A percentile compares a stretch with the other conserved stretches of the same genome.
Conservation (phyloP, 1,140 invertebrate genomes). For the Drosophila gunungcola region DNA sequence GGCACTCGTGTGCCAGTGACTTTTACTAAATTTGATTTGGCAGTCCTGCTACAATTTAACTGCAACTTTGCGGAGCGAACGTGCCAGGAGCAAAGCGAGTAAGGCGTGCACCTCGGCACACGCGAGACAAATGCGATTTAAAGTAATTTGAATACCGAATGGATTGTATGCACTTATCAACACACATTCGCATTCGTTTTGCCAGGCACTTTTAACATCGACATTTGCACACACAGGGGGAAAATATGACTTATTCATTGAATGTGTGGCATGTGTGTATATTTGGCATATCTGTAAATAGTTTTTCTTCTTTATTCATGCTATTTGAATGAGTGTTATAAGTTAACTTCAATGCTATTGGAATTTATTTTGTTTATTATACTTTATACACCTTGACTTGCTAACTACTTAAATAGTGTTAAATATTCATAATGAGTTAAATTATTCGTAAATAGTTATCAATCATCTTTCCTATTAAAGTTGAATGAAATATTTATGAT, state of each 20-base stretch:
- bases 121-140: conserved; percentile 80
- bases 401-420: too few species aligned
- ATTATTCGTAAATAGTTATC: too few species aligned
- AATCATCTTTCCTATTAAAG: too few species aligned
- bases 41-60: conserved; percentile 53
- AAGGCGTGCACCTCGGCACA: conserved; percentile 43
- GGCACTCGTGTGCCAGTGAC: conserved; percentile 32
- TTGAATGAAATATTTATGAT: too few species aligned
- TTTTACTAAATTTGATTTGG: conserved; percentile 78
- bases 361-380: neutral
- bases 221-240: conserved; percentile 10
- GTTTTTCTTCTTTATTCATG: neutral
- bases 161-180: conserved; percentile 78
- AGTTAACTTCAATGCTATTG: neutral
- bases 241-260: conserved; percentile 20
- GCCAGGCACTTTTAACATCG: conserved; percentile 6
- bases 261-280: neutral
- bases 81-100: conserved; percentile 30
- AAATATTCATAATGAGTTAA: too few species aligned
- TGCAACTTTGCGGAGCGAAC: conserved; percentile 57
- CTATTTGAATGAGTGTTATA: too few species aligned
- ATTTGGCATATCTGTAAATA: neutral
- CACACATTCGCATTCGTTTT: conserved; percentile 41
- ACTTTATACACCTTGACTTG: too few species aligned
- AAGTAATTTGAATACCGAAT: conserved; percentile 82